Evolutionary conservation across 2,797 vertebrate species (phyloP).

Genomic region (Taenioides sp.): DNA sequence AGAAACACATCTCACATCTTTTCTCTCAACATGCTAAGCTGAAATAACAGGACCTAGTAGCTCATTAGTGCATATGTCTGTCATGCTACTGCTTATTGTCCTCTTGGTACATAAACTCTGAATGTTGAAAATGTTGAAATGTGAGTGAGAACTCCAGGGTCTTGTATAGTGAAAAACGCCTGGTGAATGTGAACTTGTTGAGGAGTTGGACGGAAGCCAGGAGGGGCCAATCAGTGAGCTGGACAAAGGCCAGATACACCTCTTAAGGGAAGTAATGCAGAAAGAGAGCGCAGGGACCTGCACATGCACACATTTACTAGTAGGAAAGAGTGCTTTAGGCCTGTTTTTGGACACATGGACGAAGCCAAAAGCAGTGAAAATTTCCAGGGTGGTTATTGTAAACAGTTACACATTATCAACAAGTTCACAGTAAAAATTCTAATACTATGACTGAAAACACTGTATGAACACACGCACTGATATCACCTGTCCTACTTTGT

Average conservation of each 20-base stretch:
- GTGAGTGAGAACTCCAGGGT: slow-evolving; percentile 47
- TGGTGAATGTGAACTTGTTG: slow-evolving; percentile 15
- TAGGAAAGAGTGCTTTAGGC: slow-evolving; percentile 13
- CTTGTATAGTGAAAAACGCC: slow-evolving; percentile 22
- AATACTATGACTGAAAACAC: neutral
- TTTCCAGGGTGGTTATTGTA: neutral
- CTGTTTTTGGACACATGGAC: neutral
- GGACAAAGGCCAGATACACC: slow-evolving; percentile 52
- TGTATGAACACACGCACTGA: too few species aligned
- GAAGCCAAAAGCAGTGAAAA: neutral
- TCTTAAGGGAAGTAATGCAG: slow-evolving; percentile 50
- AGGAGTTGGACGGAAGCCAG: slow-evolving; percentile 52
- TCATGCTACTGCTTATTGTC: slow-evolving; percentile 33
- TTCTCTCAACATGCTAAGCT: neutral
- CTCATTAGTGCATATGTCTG: slow-evolving; percentile 18
- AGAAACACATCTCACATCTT: slow-evolving; percentile 1
- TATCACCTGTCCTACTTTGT: neutral
- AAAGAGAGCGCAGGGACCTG: slow-evolving; percentile 17
- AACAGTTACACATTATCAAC: neutral
- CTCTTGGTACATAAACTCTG: slow-evolving; percentile 45
- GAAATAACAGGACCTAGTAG: slow-evolving; percentile 1
- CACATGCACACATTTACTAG: slow-evolving; percentile 2
- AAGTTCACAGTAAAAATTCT: neutral
- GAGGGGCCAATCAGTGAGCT: slow-evolving; percentile 52
- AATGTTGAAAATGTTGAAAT: slow-evolving; percentile 35